These are phyloP conservation scores for Zaprionus ornatus DNA, from an alignment of 1,140 invertebrate species.

Conservation along the genomic window DNA sequence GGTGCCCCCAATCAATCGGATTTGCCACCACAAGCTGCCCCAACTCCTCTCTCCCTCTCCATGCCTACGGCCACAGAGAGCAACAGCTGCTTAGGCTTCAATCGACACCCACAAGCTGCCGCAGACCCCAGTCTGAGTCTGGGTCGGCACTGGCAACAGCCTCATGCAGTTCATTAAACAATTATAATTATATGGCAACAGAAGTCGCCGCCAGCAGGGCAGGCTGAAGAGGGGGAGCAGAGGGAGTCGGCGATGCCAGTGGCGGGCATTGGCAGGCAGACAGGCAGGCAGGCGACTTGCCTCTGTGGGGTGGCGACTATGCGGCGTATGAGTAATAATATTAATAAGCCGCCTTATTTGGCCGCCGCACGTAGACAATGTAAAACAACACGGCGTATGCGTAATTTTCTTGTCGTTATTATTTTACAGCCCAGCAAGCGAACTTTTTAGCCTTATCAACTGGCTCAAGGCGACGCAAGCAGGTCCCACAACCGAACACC, in stretches of 20 bases:
- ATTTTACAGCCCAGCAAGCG: constrained; percentile 56
- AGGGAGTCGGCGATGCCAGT: too few species aligned
- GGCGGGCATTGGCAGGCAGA: not conserved
- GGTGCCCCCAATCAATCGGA: not conserved
- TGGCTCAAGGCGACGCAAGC: constrained; percentile 40
- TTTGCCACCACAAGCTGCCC: not conserved
- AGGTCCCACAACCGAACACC: not conserved
- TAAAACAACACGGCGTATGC: constrained; percentile 75
- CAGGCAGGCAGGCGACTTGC: constrained; percentile 8
- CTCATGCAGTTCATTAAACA: constrained; percentile 62
- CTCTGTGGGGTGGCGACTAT: not conserved
- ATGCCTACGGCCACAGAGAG: not conserved
- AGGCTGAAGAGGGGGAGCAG: not conserved
- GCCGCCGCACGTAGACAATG: constrained; percentile 54
- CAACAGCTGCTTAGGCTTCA: constrained; percentile 27
- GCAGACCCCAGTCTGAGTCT: constrained; percentile 4
- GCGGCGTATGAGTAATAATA: constrained; percentile 72
- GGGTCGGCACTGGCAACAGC: not conserved
- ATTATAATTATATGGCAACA: constrained; percentile 67
- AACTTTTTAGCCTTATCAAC: constrained; percentile 54
- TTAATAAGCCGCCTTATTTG: constrained; percentile 63
- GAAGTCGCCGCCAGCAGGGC: constrained; percentile 33
- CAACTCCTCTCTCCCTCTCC: not conserved
- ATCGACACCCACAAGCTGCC: constrained; percentile 27
- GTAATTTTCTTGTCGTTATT: constrained; percentile 70